A percentile compares a stretch with the other conserved stretches of the same genome.
These are phyloP conservation scores for Malurus melanocephalus DNA, from an alignment of 2,113 vertebrate species.

Conservation along the genomic window DNA sequence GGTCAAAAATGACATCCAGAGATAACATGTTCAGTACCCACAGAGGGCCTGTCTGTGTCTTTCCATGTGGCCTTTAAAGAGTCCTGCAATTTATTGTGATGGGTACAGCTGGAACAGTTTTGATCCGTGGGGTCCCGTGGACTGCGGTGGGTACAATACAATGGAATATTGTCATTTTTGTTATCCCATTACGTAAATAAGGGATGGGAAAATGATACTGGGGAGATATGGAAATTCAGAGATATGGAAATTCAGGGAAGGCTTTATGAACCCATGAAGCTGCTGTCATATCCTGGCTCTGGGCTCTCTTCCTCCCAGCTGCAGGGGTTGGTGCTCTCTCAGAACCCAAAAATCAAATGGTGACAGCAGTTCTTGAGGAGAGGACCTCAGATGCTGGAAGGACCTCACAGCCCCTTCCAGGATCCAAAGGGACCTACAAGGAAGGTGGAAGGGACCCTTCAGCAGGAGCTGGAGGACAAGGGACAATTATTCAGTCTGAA, in stretches of 20 bases:
- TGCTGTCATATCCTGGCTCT: neutral
- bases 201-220: neutral
- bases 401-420: neutral
- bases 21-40: conserved; percentile 20
- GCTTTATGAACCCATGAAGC: neutral
- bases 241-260: neutral
- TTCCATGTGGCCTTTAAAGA: conserved; percentile 24
- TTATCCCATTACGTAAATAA: neutral
- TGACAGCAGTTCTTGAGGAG: neutral
- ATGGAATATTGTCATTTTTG: neutral
- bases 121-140: neutral
- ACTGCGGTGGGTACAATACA: neutral
- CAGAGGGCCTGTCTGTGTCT: neutral
- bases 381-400: neutral
- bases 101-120: neutral
- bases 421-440: too few species aligned
- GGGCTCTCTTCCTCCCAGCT: neutral
- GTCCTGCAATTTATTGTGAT: neutral
- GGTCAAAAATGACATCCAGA: conserved; percentile 48
- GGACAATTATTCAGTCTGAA: neutral
- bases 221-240: neutral
- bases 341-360: neutral
- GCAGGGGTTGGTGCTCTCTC: neutral
- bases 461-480: neutral
- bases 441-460: neutral